These are phyloP conservation scores for Sthenelais limicola DNA, from an alignment of 2,888 invertebrate species.

Conservation along the genomic window DNA sequence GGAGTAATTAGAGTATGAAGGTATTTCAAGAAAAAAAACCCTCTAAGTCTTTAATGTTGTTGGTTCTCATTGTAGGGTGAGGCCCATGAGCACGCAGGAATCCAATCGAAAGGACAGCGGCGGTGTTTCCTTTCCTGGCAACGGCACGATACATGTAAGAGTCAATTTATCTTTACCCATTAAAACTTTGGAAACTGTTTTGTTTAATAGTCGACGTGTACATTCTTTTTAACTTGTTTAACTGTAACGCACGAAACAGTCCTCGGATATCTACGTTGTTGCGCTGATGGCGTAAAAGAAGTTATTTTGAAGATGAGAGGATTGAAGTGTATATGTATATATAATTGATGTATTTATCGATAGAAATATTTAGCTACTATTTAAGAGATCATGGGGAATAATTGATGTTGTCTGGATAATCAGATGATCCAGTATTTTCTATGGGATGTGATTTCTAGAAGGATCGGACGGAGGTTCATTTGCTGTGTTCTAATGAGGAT, in stretches of 20 bases:
- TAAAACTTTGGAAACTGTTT: neutral
- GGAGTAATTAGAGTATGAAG: no score
- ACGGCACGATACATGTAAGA: constrained; percentile 85
- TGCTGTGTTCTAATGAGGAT: no score
- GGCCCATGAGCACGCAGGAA: constrained; percentile 86
- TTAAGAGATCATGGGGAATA: no score
- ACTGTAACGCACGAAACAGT: neutral
- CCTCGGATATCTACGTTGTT: no score
- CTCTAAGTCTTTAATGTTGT: neutral
- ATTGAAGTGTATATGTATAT: constrained; percentile 21
- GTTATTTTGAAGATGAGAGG: constrained; percentile 28
- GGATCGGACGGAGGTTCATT: no score
- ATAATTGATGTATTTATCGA: neutral
- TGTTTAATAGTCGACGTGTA: neutral
- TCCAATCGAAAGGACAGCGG: constrained; percentile 79
- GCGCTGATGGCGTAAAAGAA: neutral
- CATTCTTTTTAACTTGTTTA: no score
- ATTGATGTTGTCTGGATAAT: no score
- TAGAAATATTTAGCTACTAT: neutral
- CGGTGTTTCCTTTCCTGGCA: constrained; percentile 88
- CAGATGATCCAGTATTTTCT: no score
- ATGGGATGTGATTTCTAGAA: no score
- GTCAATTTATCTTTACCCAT: neutral
- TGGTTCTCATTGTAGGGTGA: constrained; percentile 77
- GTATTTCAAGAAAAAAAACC: no score